phyloP scores from a whole-genome alignment of 2,797 vertebrate species.

The Artibeus jamaicensis region DNA sequence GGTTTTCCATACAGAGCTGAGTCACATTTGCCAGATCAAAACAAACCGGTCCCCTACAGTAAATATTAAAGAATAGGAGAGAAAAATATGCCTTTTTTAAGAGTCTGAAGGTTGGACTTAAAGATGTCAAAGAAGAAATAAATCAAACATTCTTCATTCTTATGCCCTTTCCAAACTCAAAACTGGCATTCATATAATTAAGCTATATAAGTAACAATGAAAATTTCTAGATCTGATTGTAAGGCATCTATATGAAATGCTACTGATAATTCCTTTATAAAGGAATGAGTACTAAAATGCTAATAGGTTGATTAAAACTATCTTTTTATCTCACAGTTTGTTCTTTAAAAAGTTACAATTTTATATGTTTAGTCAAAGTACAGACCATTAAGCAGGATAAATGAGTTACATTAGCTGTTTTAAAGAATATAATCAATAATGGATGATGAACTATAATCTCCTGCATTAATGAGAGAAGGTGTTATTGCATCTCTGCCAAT shows the following conservation, averaged over 20 bases:
- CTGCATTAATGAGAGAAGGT: neutral
- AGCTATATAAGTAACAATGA: neutral
- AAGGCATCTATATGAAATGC: neutral
- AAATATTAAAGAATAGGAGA: constrained; percentile 21
- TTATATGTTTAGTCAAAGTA: neutral
- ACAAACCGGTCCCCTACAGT: neutral
- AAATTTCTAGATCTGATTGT: constrained; percentile 28
- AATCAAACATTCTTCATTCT: neutral
- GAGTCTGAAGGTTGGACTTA: neutral
- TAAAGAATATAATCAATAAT: neutral
- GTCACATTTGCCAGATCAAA: no score
- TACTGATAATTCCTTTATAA: constrained; percentile 18
- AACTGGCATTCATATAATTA: constrained; percentile 6
- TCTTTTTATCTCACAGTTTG: neutral
- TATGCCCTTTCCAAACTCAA: neutral
- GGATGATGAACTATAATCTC: neutral
- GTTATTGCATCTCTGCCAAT: neutral
- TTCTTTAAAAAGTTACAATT: constrained; percentile 46
- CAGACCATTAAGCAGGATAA: constrained; percentile 5
- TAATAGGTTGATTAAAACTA: constrained; percentile 19
- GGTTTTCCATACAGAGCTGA: no score
- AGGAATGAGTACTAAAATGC: neutral
- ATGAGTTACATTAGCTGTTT: neutral
- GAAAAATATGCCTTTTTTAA: constrained; percentile 24
- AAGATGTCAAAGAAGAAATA: constrained; percentile 24